These are phyloP conservation scores for Chionomys nivalis DNA, from an alignment of 2,113 vertebrate genomes.

Conservation along the genomic window DNA sequence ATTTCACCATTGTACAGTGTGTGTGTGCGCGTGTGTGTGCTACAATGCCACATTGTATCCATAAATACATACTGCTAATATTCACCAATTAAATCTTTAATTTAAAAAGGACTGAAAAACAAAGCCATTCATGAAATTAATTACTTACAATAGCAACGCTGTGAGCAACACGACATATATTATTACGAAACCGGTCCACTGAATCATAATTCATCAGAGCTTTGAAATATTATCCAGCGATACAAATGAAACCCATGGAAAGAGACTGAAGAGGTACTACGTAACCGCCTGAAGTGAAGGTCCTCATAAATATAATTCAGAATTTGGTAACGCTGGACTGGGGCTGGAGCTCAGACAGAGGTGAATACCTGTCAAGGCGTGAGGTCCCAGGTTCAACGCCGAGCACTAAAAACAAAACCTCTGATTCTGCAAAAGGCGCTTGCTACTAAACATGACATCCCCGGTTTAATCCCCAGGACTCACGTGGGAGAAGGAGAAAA, in stretches of 20 bases:
- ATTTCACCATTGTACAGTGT: background rate
- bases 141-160: constrained; percentile 24
- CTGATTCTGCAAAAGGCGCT: background rate
- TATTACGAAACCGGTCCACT: background rate
- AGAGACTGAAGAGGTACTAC: background rate
- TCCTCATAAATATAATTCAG: background rate
- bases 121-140: background rate
- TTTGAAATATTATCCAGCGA: background rate
- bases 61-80: background rate
- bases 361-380: background rate
- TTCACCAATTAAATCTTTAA: background rate
- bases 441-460: background rate
- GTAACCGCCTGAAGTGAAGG: background rate
- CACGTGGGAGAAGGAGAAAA: background rate
- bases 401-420: background rate
- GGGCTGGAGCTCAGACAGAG: no score
- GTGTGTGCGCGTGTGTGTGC: background rate
- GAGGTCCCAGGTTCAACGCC: background rate
- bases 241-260: background rate
- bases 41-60: background rate
- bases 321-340: background rate
- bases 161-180: background rate
- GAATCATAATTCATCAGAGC: background rate
- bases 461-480: background rate
- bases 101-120: background rate